Conservation (phyloP, 2,797 vertebrate genomes). For the Acanthornis magna region DNA sequence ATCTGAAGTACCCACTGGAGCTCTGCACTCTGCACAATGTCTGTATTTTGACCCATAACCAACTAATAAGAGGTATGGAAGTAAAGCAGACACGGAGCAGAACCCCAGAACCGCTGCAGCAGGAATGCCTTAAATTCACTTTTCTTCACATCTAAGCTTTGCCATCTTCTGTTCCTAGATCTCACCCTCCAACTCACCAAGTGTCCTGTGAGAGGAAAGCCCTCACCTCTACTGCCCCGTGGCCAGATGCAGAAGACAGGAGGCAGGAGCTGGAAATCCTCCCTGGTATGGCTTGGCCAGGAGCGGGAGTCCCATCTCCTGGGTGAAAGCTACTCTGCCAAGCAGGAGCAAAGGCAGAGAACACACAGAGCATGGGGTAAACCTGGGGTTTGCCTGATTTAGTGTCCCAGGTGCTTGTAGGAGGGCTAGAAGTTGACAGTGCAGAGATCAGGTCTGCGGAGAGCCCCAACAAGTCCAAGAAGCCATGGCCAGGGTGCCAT, state of each 20-base stretch:
- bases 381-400: background rate
- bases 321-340: background rate
- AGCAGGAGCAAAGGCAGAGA: background rate
- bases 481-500: fast-evolving
- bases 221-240: background rate
- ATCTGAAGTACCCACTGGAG: background rate
- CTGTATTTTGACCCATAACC: background rate
- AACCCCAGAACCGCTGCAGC: background rate
- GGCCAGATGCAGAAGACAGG: fast-evolving
- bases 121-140: background rate
- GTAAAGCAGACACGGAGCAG: background rate
- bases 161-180: background rate
- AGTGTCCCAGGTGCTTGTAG: background rate
- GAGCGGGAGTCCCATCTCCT: background rate
- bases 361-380: fast-evolving
- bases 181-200: background rate
- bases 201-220: fast-evolving
- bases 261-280: background rate
- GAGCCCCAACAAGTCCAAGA: background rate
- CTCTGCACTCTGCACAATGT: background rate
- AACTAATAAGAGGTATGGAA: background rate
- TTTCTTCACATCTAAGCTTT: background rate
- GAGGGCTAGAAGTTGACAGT: background rate
- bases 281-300: background rate
- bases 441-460: background rate